Base-by-base conservation (phyloP, 2,113 vertebrate species). In the Carollia perspicillata region DNA sequence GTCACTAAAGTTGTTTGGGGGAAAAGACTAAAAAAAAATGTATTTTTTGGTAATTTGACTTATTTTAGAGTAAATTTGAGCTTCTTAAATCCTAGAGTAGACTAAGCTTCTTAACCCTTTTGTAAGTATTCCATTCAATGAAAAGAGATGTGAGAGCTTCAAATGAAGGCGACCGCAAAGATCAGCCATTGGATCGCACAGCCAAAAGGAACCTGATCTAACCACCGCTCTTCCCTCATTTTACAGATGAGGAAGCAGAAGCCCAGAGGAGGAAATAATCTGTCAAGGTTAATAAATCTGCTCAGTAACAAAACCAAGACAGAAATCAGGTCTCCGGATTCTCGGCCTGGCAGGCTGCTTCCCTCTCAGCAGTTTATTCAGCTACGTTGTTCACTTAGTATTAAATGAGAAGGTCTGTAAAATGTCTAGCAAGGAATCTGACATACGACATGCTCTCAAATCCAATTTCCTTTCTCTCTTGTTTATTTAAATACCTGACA, bases 221-320 rank as follows among this genome's bases (percentile, higher is more conserved):
- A 89, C 33, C 26, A 78, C 33, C 23, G 40, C 30, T 55, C 75
- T 53, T 58, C 78, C 69, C 35, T 65, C 68, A 60, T 77, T 78
- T 65, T 69, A 74, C 14, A 79, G 74, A 83, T 37, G 9, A 95
- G 87, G 69, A 93, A 80, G 75, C 63, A 85, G 83, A 86, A 65
- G 26, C 26, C 44, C 35, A 93, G 53, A 74, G 23, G 47, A 72
- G 60, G 60, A 77, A 42, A 84, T 60, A 42, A 80, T 81, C 42
- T 53, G 47, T 87, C 81, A 89, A 78, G 71, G 69, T 53, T 91
- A 74, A 74, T 72, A 88, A 68, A 89, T 37, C 72, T 53, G 51
- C 30, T 17, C 37, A 53, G 84, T 42, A 74, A 95, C 79, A 92
- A 87, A 95, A 72, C 44, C 11, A 53, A 86, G 47, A n/a, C 83